A percentile compares a stretch with the other conserved stretches of the same genome.
Evolutionary conservation across 2,888 invertebrate genomes (phyloP).

Genomic region (Cantharis lateralis): DNA sequence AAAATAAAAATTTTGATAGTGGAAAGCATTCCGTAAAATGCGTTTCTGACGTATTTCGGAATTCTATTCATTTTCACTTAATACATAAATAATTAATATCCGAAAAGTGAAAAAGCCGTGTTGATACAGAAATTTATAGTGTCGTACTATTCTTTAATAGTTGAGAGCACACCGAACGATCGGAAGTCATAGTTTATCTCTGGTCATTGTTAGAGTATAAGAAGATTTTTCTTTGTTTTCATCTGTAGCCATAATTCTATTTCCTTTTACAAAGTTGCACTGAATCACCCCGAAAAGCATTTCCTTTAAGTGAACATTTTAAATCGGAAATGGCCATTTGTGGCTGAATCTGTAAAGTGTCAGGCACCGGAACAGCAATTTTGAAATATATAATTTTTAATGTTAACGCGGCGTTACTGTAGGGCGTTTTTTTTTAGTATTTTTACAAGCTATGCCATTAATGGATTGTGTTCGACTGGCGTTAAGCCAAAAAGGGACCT

Average conservation of each 20-base stretch:
- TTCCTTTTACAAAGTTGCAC: conserved; percentile 37
- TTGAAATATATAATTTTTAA: conserved; percentile 56
- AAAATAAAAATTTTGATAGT: neutral
- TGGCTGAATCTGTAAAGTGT: conserved; percentile 50
- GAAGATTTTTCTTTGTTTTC: conserved; percentile 42
- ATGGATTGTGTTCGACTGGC: conserved; percentile 43
- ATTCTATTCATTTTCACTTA: too few relatives aligned
- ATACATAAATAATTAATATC: neutral
- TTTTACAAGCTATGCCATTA: conserved; percentile 36
- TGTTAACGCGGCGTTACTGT: conserved; percentile 41
- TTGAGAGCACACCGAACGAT: conserved; percentile 27
- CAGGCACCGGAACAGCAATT: conserved; percentile 51
- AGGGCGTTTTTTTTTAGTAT: conserved; percentile 34
- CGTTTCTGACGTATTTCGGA: neutral
- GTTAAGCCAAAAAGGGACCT: conserved; percentile 39
- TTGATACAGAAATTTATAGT: neutral
- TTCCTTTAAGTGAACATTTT: conserved; percentile 42
- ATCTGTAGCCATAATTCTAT: conserved; percentile 40
- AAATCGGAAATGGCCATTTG: conserved; percentile 55
- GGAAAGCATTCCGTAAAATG: neutral
- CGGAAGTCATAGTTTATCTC: conserved; percentile 42
- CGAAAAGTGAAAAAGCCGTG: neutral
- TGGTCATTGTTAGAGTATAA: conserved; percentile 40
- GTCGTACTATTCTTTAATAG: neutral
- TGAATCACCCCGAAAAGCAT: conserved; percentile 39